Evolutionary conservation across 2,797 vertebrate species (phyloP).

Genomic region (Babyrousa celebensis): DNA sequence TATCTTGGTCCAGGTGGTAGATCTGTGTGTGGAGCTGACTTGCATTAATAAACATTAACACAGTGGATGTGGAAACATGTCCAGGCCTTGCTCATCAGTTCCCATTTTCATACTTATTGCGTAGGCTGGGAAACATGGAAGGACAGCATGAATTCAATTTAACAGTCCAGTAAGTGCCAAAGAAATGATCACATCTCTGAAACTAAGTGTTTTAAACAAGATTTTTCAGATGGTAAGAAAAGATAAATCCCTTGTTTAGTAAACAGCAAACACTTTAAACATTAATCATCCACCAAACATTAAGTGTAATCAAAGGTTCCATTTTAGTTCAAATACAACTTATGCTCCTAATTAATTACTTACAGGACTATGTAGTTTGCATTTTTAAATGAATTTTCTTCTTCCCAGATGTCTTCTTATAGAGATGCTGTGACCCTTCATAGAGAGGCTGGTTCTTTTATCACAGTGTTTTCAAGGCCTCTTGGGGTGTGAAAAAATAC

Average conservation of each 20-base stretch:
- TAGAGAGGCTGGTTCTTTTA: slow-evolving; percentile 73
- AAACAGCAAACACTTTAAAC: slow-evolving; percentile 71
- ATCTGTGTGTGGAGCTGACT: slow-evolving; percentile 64
- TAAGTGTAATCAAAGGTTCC: slow-evolving; percentile 78
- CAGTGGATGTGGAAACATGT: slow-evolving; percentile 77
- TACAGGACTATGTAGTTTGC: slow-evolving; percentile 72
- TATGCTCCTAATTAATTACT: slow-evolving; percentile 73
- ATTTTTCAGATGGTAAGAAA: slow-evolving; percentile 72
- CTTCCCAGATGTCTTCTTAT: slow-evolving; percentile 81
- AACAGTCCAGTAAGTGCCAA: slow-evolving; percentile 83
- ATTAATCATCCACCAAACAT: slow-evolving; percentile 82
- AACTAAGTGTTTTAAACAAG: slow-evolving; percentile 84
- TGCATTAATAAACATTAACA: slow-evolving; percentile 80
- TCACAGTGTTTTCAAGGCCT: slow-evolving; percentile 73
- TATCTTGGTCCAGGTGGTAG: slow-evolving; percentile 76
- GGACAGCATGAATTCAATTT: slow-evolving; percentile 85
- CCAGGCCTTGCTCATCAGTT: slow-evolving; percentile 74
- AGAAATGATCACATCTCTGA: slow-evolving; percentile 83
- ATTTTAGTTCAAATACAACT: slow-evolving; percentile 81
- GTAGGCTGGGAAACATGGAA: slow-evolving; percentile 78
- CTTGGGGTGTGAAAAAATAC: slow-evolving; percentile 76
- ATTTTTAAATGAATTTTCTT: slow-evolving; percentile 85
- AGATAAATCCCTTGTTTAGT: slow-evolving; percentile 80
- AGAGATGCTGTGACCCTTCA: slow-evolving; percentile 79
- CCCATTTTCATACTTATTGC: slow-evolving; percentile 80